Conservation (phyloP, 1,140 invertebrate species). For the Ridgeia piscesae region DNA sequence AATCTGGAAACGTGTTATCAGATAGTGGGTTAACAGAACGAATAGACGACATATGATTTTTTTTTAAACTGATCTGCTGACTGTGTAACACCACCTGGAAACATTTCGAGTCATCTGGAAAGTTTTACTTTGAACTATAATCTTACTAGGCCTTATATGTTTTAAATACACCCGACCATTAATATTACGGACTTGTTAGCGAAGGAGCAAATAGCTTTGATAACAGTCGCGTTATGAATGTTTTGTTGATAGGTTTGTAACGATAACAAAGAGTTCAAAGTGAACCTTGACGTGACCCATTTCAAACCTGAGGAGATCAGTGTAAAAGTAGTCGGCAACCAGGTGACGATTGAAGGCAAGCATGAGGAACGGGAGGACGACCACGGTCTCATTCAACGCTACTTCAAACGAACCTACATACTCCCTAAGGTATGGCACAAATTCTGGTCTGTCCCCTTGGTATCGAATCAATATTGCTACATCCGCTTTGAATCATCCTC, state of each 20-base stretch:
- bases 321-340: slow-evolving; percentile 57
- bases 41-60: no score
- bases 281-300: slow-evolving; percentile 36
- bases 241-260: slow-evolving; percentile 39
- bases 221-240: background rate
- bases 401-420: background rate
- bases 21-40: no score
- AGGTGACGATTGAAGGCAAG: slow-evolving; percentile 29
- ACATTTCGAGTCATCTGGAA: background rate
- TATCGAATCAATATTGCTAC: background rate
- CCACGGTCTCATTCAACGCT: slow-evolving; percentile 70
- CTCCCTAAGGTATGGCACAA: background rate
- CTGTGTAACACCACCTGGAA: background rate
- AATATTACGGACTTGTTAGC: no score
- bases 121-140: background rate
- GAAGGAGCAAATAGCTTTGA: no score
- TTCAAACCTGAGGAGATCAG: slow-evolving; percentile 36
- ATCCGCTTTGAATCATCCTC: background rate
- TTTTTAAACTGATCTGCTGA: no score
- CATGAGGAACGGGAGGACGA: slow-evolving; percentile 50
- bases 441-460: background rate
- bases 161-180: no score
- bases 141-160: no score
- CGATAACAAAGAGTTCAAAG: slow-evolving; percentile 41
- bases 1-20: no score